Conservation (phyloP, 2,888 invertebrate species). For the Ptychoptera albimana region DNA sequence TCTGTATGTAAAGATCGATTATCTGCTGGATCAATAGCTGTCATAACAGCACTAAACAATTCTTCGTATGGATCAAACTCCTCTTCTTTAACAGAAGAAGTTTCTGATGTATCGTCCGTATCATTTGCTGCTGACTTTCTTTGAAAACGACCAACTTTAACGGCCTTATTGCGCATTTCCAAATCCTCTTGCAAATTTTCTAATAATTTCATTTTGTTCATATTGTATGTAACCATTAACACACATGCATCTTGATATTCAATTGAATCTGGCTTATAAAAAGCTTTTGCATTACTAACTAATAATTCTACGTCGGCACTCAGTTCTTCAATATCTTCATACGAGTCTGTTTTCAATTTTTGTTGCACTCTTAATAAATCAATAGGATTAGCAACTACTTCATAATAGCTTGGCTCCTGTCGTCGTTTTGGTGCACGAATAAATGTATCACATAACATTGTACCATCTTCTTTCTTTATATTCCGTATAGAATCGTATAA, state of each 20-base stretch:
- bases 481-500: conserved; percentile 83
- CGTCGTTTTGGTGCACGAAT: conserved; percentile 87
- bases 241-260: conserved; percentile 85
- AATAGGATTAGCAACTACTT: conserved; percentile 87
- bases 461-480: conserved; percentile 83
- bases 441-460: conserved; percentile 81
- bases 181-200: conserved; percentile 21
- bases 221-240: conserved; percentile 68
- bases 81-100: conserved; percentile 56
- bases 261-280: conserved; percentile 71
- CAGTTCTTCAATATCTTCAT: conserved; percentile 84
- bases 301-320: conserved; percentile 80
- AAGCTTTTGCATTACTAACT: conserved; percentile 87
- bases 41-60: conserved; percentile 73
- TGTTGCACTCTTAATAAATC: conserved; percentile 87
- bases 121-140: conserved; percentile 25
- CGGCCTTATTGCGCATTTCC: conserved; percentile 19
- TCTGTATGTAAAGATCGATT: conserved; percentile 70
- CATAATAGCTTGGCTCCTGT: conserved; percentile 81
- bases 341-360: conserved; percentile 92
- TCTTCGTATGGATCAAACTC: conserved; percentile 69
- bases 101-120: conserved; percentile 48
- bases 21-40: conserved; percentile 59
- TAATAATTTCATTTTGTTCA: conserved; percentile 24
- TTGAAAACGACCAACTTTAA: conserved; percentile 21